A percentile compares a stretch with the other conserved stretches of the same genome.
These are phyloP conservation scores for Hylaeus anthracinus DNA, from an alignment of 1,140 invertebrate genomes.

Conservation along the genomic window DNA sequence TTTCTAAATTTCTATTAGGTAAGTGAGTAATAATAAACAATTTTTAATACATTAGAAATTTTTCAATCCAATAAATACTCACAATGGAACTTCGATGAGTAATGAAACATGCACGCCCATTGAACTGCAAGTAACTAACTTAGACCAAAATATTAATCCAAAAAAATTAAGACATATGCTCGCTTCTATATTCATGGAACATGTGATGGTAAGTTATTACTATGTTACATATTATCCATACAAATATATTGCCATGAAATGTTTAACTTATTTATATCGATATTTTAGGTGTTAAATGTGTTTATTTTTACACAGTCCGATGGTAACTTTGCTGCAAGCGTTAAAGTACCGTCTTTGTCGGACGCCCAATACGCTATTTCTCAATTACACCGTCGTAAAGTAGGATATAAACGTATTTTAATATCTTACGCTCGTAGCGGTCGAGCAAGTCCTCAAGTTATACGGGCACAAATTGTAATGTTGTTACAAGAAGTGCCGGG, in stretches of 20 bases:
- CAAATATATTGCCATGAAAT: neutral
- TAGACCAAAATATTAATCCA: slow-evolving; percentile 88
- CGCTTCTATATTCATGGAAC: slow-evolving; percentile 85
- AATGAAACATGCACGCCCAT: slow-evolving; percentile 79
- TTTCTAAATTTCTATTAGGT: slow-evolving; percentile 16
- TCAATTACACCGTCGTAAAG: slow-evolving; percentile 90
- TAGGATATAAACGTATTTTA: slow-evolving; percentile 91
- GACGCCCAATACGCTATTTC: slow-evolving; percentile 92
- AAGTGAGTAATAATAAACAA: slow-evolving; percentile 3
- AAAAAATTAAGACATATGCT: slow-evolving; percentile 87
- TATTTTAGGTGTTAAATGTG: slow-evolving; percentile 84
- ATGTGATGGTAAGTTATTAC: slow-evolving; percentile 83
- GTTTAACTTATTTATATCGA: neutral
- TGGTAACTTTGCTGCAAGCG: slow-evolving; percentile 85
- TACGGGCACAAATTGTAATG: slow-evolving; percentile 85
- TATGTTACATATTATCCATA: neutral
- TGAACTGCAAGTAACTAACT: slow-evolving; percentile 88
- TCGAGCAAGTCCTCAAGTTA: slow-evolving; percentile 84
- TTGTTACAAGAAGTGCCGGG: slow-evolving; percentile 87
- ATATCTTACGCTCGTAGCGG: slow-evolving; percentile 87
- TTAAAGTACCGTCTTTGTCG: slow-evolving; percentile 84
- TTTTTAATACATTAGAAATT: slow-evolving; percentile 69
- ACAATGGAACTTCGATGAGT: slow-evolving; percentile 59
- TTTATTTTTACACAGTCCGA: slow-evolving; percentile 86
- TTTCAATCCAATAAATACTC: slow-evolving; percentile 77